Conservation (phyloP, 30 jellyfish, hydroid and myxozoan species). For the Haliclystus octoradiatus region DNA sequence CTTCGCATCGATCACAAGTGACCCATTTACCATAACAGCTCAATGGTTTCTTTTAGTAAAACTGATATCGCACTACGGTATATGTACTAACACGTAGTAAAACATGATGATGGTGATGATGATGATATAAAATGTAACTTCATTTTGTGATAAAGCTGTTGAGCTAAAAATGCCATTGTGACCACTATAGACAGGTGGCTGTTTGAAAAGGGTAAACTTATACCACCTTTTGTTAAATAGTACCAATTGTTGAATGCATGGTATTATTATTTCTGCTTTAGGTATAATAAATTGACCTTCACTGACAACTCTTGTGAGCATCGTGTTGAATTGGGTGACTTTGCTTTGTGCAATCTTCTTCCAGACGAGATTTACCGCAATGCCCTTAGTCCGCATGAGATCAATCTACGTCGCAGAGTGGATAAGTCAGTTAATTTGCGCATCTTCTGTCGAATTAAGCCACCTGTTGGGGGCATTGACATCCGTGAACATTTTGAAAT, state of each 20-base stretch:
- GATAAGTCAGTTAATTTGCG: constrained; percentile 88
- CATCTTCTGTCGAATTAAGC: constrained; percentile 74
- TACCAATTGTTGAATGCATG: neutral
- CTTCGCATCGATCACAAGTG: no score
- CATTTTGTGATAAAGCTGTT: no score
- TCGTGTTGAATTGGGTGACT: constrained; percentile 83
- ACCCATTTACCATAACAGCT: no score
- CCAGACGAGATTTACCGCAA: constrained; percentile 85
- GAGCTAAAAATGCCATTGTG: no score
- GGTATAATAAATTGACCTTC: constrained; percentile 76
- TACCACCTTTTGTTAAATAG: neutral
- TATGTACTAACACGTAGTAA: no score
- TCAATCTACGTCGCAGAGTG: constrained; percentile 80
- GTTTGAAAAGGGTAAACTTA: neutral
- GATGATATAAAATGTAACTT: no score
- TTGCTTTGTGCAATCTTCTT: constrained; percentile 61
- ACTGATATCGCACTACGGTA: no score
- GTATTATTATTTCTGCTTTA: constrained; percentile 7
- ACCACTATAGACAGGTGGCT: no score
- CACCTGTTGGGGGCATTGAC: constrained; percentile 95
- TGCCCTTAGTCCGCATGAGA: constrained; percentile 76
- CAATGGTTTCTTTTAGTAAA: no score
- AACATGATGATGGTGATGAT: no score
- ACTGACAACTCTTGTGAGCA: constrained; percentile 74
- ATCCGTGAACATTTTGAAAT: constrained; percentile 90